Conservation (phyloP, 2,113 vertebrate species). For the Tupaia tana region DNA sequence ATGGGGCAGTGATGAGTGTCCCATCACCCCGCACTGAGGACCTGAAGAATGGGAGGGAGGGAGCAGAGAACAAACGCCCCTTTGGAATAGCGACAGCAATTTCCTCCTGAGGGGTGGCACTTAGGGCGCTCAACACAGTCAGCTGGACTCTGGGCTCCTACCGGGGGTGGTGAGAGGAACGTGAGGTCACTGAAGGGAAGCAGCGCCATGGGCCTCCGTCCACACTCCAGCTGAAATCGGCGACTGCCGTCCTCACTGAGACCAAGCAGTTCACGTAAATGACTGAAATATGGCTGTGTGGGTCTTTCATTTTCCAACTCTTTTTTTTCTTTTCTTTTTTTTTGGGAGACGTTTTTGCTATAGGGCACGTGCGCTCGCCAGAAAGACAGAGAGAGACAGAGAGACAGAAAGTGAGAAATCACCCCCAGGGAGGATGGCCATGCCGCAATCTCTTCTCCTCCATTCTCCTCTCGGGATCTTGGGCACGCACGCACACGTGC, state of each 20-base stretch:
- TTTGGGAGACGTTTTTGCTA: too few relatives aligned
- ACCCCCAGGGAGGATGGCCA: too few relatives aligned
- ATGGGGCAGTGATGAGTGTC: neutral
- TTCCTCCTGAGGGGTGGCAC: neutral
- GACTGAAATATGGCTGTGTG: neutral
- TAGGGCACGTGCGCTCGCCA: too few relatives aligned
- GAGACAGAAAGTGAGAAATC: too few relatives aligned
- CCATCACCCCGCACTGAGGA: neutral
- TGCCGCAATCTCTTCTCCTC: too few relatives aligned
- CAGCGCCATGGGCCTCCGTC: too few relatives aligned
- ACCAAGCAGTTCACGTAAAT: neutral
- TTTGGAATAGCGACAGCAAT: neutral
- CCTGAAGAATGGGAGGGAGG: neutral
- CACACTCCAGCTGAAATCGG: rapidly evolving
- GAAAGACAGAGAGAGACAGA: too few relatives aligned
- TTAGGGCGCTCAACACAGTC: neutral
- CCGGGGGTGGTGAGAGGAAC: neutral
- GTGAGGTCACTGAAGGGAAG: neutral
- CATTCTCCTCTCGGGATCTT: too few relatives aligned
- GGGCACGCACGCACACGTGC: too few relatives aligned
- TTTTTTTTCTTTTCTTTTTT: too few relatives aligned
- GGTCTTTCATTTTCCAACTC: neutral
- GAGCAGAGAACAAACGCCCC: neutral
- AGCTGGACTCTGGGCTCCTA: neutral
- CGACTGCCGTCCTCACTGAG: neutral